phyloP scores from a whole-genome alignment of 1,140 invertebrate species.

The Zaprionus capensis region DNA sequence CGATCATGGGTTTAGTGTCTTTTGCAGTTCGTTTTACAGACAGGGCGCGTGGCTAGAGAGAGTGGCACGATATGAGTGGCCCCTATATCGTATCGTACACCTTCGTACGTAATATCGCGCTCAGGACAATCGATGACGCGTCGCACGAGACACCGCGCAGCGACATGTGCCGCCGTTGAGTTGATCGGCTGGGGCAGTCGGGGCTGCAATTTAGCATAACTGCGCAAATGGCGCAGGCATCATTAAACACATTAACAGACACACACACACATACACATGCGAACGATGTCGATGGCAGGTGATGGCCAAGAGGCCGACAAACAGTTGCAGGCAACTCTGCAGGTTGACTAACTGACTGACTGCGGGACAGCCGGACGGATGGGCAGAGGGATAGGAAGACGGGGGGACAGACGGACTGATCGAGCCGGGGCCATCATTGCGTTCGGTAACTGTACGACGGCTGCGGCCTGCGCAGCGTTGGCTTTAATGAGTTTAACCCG shows the following conservation, averaged over 20 bases:
- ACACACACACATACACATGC: constrained; percentile 20
- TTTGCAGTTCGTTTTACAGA: constrained; percentile 8
- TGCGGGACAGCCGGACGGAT: constrained; percentile 26
- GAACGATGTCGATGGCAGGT: constrained; percentile 67
- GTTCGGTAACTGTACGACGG: constrained; percentile 60
- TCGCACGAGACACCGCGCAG: constrained; percentile 48
- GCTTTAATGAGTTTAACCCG: constrained; percentile 75
- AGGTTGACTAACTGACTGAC: constrained; percentile 54
- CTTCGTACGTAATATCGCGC: not conserved
- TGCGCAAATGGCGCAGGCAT: constrained; percentile 68
- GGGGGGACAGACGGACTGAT: constrained; percentile 23
- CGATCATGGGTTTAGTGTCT: constrained; percentile 21
- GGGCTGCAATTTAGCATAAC: constrained; percentile 73
- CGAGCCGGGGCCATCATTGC: constrained; percentile 21
- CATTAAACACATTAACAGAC: constrained; percentile 81
- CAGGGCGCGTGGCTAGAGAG: constrained; percentile 64
- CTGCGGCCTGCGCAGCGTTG: constrained; percentile 41
- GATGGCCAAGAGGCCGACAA: constrained; percentile 63
- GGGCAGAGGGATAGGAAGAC: constrained; percentile 6
- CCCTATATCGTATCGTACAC: not conserved
- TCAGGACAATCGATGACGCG: constrained; percentile 64
- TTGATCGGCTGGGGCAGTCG: constrained; percentile 14
- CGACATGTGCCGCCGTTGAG: constrained; percentile 45
- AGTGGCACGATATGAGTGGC: constrained; percentile 4
- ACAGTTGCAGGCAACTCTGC: constrained; percentile 52